phyloP scores from a whole-genome alignment of 2,113 vertebrate genomes.

The Poeciliopsis turrubarensis region DNA sequence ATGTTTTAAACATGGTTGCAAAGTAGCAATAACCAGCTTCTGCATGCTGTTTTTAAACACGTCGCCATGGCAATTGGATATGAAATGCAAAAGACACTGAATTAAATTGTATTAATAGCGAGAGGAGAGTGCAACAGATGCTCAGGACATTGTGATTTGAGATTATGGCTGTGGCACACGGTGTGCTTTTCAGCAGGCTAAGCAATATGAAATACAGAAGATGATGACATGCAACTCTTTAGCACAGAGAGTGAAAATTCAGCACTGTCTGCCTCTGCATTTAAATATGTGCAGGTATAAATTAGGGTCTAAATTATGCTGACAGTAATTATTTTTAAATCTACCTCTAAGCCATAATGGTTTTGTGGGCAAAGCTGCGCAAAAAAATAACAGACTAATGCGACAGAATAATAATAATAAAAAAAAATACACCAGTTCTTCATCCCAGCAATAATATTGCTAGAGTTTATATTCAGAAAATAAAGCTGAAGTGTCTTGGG shows the following conservation, averaged over 20 bases:
- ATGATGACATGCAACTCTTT: slow-evolving; percentile 10
- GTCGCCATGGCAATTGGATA: slow-evolving; percentile 54
- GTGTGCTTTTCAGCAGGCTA: slow-evolving; percentile 32
- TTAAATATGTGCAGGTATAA: neutral
- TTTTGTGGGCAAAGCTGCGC: neutral
- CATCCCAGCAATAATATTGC: neutral
- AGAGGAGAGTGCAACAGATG: slow-evolving; percentile 15
- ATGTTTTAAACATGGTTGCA: slow-evolving; percentile 68
- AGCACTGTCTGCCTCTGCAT: neutral
- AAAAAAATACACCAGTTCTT: neutral
- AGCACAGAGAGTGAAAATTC: neutral
- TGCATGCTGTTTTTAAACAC: slow-evolving; percentile 40
- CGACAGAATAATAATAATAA: neutral
- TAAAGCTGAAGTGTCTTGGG: neutral
- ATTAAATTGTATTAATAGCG: slow-evolving; percentile 55
- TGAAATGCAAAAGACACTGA: slow-evolving; percentile 39
- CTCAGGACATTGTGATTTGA: slow-evolving; percentile 21
- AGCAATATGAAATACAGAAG: slow-evolving; percentile 10
- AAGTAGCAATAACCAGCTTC: slow-evolving; percentile 66
- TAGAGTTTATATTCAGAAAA: neutral
- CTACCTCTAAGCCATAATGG: neutral
- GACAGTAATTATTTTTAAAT: slow-evolving; percentile 16
- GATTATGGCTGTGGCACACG: slow-evolving; percentile 11
- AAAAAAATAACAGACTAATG: neutral
- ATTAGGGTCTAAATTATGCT: neutral